Evolutionary conservation across 1,140 invertebrate genomes (phyloP).

Genomic region (Pollicipes pollicipes): DNA sequence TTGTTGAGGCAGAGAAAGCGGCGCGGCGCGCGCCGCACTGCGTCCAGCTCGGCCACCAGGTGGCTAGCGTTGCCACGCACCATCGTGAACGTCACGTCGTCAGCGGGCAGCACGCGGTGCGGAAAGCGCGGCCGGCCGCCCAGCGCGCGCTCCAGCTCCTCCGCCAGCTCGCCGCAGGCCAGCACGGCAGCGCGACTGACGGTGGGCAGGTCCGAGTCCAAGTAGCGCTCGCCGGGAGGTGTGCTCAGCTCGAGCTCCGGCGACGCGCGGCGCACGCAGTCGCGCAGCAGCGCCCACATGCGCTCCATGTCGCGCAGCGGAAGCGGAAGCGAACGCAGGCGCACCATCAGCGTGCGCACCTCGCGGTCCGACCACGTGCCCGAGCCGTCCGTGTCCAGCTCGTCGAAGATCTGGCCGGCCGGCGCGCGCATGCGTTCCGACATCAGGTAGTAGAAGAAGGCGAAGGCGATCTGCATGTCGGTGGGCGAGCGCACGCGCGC

Average conservation of each 20-base stretch:
- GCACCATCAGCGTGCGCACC: conserved; percentile 51
- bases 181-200: neutral
- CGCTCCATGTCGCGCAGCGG: neutral
- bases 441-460: conserved; percentile 61
- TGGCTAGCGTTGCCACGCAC: conserved; percentile 51
- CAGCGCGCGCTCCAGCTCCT: neutral
- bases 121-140: neutral
- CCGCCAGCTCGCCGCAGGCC: neutral
- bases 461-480: conserved; percentile 66
- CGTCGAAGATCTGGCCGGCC: conserved; percentile 46
- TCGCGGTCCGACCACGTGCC: conserved; percentile 61
- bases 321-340: conserved; percentile 14
- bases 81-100: conserved; percentile 51
- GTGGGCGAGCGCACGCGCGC: conserved; percentile 44
- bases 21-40: conserved; percentile 47
- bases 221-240: neutral
- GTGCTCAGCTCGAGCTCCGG: neutral
- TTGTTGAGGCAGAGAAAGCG: conserved; percentile 79
- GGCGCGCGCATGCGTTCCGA: conserved; percentile 37
- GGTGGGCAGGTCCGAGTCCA: no score
- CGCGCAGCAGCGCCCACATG: neutral
- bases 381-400: conserved; percentile 57
- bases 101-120: conserved; percentile 17
- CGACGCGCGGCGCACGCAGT: neutral
- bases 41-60: conserved; percentile 49